Percentiles rank a stretch among this genome's conserved stretches.
Evolutionary conservation across 2,113 vertebrate species (phyloP).

Genomic region (Meles meles): DNA sequence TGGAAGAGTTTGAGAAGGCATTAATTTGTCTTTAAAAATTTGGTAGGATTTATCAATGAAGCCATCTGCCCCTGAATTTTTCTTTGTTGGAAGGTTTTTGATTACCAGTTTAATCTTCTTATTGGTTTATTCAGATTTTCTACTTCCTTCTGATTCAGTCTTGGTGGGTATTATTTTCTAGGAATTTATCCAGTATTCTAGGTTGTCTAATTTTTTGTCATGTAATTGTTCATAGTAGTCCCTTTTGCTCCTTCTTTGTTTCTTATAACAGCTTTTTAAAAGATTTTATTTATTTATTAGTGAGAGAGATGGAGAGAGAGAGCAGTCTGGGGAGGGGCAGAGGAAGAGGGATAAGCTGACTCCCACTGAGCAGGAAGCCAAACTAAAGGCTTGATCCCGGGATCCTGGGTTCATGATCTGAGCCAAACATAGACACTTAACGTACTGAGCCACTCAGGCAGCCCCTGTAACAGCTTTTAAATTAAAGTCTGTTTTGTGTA

Average conservation of each 20-base stretch:
- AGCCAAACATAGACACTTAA: neutral
- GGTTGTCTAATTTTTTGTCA: neutral
- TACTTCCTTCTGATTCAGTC: neutral
- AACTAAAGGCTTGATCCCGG: neutral
- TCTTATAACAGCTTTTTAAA: neutral
- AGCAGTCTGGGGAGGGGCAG: neutral
- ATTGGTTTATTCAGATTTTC: neutral
- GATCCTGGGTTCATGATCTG: neutral
- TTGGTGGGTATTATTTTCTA: neutral
- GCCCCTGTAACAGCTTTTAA: neutral
- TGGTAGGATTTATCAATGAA: neutral
- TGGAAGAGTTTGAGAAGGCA: neutral
- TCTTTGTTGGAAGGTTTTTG: neutral
- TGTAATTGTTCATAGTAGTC: neutral
- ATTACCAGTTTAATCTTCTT: neutral
- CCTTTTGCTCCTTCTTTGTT: neutral
- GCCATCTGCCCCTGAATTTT: neutral
- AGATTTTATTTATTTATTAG: neutral
- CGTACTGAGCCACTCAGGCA: neutral
- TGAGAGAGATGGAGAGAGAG: neutral
- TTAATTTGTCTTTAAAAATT: neutral
- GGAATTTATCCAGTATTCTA: neutral
- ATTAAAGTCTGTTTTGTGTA: neutral
- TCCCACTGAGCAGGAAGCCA: neutral
- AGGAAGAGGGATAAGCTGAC: neutral